phyloP scores from a whole-genome alignment of 2,888 invertebrate species.

The Notocelia uddmanniana region DNA sequence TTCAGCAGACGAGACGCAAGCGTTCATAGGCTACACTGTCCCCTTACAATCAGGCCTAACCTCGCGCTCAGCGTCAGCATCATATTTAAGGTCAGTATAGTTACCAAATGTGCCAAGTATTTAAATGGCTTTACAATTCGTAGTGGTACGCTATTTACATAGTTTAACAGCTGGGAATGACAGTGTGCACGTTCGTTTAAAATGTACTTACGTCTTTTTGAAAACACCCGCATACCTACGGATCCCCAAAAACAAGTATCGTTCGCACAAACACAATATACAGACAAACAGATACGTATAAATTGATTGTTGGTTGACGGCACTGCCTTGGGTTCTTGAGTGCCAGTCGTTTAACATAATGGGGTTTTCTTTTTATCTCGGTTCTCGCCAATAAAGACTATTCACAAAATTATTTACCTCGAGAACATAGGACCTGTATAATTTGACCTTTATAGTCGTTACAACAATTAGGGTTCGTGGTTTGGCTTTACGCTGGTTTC shows the following conservation, averaged over 20 bases:
- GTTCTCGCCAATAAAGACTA: slow-evolving; percentile 35
- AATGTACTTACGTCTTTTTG: too few relatives aligned
- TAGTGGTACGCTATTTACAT: too few relatives aligned
- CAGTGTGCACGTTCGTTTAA: too few relatives aligned
- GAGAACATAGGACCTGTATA: not conserved
- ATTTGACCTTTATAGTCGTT: not conserved
- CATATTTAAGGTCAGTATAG: too few relatives aligned
- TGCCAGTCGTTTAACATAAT: slow-evolving; percentile 44
- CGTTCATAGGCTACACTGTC: too few relatives aligned
- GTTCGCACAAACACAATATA: slow-evolving; percentile 3
- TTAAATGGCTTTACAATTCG: too few relatives aligned
- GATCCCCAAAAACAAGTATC: slow-evolving; percentile 4
- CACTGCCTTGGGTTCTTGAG: slow-evolving; percentile 31
- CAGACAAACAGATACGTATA: slow-evolving; percentile 28
- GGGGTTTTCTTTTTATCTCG: slow-evolving; percentile 47
- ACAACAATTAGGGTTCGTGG: not conserved
- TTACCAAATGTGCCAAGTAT: too few relatives aligned
- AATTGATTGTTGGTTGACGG: slow-evolving; percentile 34
- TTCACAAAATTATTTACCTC: not conserved
- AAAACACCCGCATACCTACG: not conserved
- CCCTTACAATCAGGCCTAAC: too few relatives aligned
- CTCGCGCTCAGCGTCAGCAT: too few relatives aligned
- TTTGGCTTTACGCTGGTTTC: not conserved
- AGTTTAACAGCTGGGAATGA: too few relatives aligned
- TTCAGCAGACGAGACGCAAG: too few relatives aligned